Conservation (phyloP, 2,797 vertebrate species). For the Lophotriccus pileatus region DNA sequence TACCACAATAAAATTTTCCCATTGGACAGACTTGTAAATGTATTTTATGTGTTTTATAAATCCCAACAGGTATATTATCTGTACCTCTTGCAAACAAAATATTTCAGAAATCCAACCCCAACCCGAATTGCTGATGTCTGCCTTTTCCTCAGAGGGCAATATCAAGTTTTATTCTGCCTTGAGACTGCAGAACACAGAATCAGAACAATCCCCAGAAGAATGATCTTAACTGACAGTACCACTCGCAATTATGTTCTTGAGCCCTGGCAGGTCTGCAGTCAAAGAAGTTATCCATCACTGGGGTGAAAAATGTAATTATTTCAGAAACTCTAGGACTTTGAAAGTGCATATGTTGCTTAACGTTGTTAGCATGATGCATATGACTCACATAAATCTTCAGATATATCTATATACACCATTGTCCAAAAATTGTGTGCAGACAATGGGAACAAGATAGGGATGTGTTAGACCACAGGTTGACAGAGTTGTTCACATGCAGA, state of each 20-base stretch:
- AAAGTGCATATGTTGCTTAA: not conserved
- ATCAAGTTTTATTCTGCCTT: not conserved
- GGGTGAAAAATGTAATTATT: not conserved
- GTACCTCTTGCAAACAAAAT: not conserved
- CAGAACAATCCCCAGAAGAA: not conserved
- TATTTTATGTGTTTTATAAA: not conserved
- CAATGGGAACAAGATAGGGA: not conserved
- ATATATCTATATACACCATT: not conserved
- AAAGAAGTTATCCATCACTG: not conserved
- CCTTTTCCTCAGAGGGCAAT: not conserved
- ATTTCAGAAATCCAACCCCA: not conserved
- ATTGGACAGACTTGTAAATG: not conserved
- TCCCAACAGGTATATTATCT: not conserved
- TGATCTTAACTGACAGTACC: not conserved
- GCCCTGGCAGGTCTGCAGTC: fast-evolving
- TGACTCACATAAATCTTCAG: not conserved
- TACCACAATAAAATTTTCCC: not conserved
- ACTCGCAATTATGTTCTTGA: not conserved
- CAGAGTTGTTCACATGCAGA: not conserved
- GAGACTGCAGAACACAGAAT: not conserved
- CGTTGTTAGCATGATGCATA: not conserved
- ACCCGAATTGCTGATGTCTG: not conserved
- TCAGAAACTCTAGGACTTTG: not conserved
- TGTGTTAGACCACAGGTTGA: not conserved
- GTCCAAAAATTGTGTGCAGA: not conserved